Evolutionary conservation across 2,888 invertebrate genomes (phyloP), one percentile per base, ranked within the genome.

Genomic region (Erebia ligea): DNA sequence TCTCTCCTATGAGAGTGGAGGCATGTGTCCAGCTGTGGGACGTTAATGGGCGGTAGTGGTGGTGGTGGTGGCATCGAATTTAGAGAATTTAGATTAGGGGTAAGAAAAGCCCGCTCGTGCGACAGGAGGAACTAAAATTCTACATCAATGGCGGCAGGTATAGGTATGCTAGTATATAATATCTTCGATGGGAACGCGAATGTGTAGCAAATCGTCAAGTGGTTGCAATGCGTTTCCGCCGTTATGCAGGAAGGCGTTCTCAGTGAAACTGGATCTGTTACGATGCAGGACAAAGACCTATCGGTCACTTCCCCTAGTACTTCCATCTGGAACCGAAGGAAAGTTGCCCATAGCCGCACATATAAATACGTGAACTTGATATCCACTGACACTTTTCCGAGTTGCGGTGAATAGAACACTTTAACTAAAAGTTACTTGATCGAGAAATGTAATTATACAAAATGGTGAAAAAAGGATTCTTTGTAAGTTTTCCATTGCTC

Each of bases 301-400:
- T 82, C 81, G 89, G 88, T 86, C 90, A 92, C 82, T 91, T 90
- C 90, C 91, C 88, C 80, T 78, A 76, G 77, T 81, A 76, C 75
- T 76, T 73, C 77, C 77, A 86, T 88, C 89, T 90, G 88, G 90
- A 89, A 79, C 81, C 74, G 72, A 79, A 91, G 87, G 91, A 92
- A 93, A 92, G 91, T 91, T 88, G 89, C 82, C 82, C 78, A 81
- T 76, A 76, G 78, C 79, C 83, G 83, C 83, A 86, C 83, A 87
- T 92, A 92, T 92, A 93, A 92, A 92, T 89, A 83, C 89, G 82
- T 91, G 90, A 90, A 92, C 91, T 91, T 92, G 90, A 90, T 91
- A 90, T 83, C 76, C 77, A 78, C 82, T 76, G 76, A 81, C 92
- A 93, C 92, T 92, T 91, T 91, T 92, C 91, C 86, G 76, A 77